Evolutionary conservation across 64 coral and sea anemone species (phyloP), one percentile per base, ranked within the genome.

Genomic region (Astreopora myriophthalma): DNA sequence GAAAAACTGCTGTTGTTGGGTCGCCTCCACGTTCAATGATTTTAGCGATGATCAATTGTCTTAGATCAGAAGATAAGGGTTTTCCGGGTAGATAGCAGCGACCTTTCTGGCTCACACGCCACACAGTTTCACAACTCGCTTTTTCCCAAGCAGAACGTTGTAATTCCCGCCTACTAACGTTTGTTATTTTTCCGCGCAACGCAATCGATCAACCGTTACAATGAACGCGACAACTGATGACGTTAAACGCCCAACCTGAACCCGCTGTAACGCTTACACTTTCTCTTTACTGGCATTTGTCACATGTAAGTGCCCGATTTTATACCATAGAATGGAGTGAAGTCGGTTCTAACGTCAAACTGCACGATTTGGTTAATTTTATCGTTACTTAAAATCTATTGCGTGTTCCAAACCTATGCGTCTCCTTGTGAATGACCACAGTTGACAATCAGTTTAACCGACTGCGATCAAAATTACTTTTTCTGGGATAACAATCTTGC

Each of bases 21-120:
- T 90, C 63, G 27, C 88, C 60, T 79, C 88, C 88, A 42, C 63
- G 16, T 40, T 70, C 20, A 69, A 90, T 20, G 25, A 80, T 82
- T 81, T 90, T 63, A 40, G 80, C 76, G 60, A 73, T 70, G 44
- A 90, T 70, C 0, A 62, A 7, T 14, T 44, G 28, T 37, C 88
- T 79, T 48, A 80, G 38, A 10, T 90, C 88, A 34, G 75, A 42
- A 3, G 62, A 79, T 19, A 90, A 64, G 40, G 88, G 49, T 80
- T 70, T 81, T 52, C 75, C 64, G 20, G 32, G 37, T 2, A 64
- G 23, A 80, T 69, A 90, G 12, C 33, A 68, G 61, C 64, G 36
- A 34, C 88, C 63, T 23, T 67, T 80, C 40, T 80, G 70, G 46
- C 66, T 69, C 31, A 69, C 66, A 10, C 26, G 6, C 66, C 5